phyloP scores from a whole-genome alignment of 2,888 invertebrate species.

The Adelognathus sp. region DNA sequence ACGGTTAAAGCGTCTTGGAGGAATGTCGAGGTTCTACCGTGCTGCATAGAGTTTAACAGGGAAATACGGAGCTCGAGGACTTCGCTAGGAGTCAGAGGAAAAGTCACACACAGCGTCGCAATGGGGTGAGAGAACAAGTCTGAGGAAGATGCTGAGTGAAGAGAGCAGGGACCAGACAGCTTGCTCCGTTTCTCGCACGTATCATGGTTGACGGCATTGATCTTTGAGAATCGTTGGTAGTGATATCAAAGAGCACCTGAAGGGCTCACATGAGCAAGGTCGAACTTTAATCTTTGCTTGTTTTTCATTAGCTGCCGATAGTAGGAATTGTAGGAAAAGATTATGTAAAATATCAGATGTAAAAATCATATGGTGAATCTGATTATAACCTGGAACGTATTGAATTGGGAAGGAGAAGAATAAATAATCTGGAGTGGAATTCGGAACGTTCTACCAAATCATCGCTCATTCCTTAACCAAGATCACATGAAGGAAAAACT shows the following conservation, averaged over 20 bases:
- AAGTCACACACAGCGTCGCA: neutral
- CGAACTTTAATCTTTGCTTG: no score
- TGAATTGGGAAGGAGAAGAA: no score
- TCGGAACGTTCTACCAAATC: no score
- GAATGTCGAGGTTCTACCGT: neutral
- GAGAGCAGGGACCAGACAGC: conserved; percentile 3
- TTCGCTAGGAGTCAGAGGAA: neutral
- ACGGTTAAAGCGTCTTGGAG: conserved; percentile 7
- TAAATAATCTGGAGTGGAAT: no score
- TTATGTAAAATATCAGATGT: no score
- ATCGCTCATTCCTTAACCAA: no score
- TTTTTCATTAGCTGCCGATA: no score
- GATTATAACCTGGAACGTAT: no score
- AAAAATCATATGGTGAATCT: no score
- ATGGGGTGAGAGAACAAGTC: neutral
- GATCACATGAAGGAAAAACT: no score
- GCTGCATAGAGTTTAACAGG: neutral
- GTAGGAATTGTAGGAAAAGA: no score
- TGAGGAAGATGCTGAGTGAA: neutral
- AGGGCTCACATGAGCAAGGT: no score
- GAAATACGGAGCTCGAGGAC: neutral
- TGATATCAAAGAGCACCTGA: conserved; percentile 27
- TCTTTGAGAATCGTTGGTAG: conserved; percentile 22
- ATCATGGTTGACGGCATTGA: conserved; percentile 44
- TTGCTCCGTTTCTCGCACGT: conserved; percentile 54